Percentiles rank a stretch among this genome's conserved stretches.
phyloP scores from a whole-genome alignment of 2,888 invertebrate species.

The Drosophila greeni region DNA sequence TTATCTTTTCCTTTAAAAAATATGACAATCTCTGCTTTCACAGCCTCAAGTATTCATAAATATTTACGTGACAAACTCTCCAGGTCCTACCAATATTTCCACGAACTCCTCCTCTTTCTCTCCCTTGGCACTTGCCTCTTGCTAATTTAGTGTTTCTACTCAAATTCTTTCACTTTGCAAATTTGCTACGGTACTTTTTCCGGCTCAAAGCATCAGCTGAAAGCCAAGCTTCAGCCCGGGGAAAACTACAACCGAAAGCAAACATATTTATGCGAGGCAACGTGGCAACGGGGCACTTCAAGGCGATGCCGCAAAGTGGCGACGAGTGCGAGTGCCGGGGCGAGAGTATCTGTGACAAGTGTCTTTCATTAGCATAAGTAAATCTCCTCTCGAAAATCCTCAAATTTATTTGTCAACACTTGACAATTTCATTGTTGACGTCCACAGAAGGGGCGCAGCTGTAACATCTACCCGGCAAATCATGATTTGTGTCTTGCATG shows the following conservation, averaged over 20 bases:
- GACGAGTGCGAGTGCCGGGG: slow-evolving; percentile 23
- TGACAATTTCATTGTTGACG: slow-evolving; percentile 76
- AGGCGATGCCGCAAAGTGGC: slow-evolving; percentile 56
- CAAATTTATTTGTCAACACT: slow-evolving; percentile 78
- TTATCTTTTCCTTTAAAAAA: background rate
- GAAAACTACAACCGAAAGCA: slow-evolving; percentile 26
- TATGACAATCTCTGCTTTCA: background rate
- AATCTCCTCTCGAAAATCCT: slow-evolving; percentile 71
- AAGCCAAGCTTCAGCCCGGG: background rate
- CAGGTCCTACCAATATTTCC: slow-evolving; percentile 40
- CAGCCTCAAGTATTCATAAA: slow-evolving; percentile 55
- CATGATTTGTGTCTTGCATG: slow-evolving; percentile 65
- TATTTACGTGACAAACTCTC: slow-evolving; percentile 54
- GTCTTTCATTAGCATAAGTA: slow-evolving; percentile 75
- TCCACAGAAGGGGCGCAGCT: slow-evolving; percentile 53
- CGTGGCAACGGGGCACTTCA: slow-evolving; percentile 58
- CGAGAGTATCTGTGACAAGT: slow-evolving; percentile 69
- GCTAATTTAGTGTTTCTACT: slow-evolving; percentile 55
- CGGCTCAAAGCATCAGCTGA: slow-evolving; percentile 24
- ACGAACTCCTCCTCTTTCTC: slow-evolving; percentile 36
- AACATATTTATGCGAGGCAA: slow-evolving; percentile 65
- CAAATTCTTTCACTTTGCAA: slow-evolving; percentile 62
- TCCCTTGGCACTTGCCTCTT: slow-evolving; percentile 38
- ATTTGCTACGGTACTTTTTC: slow-evolving; percentile 69
- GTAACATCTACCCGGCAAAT: slow-evolving; percentile 64